phyloP scores from a whole-genome alignment of 1,140 invertebrate genomes.

The Nylanderia fulva region DNA sequence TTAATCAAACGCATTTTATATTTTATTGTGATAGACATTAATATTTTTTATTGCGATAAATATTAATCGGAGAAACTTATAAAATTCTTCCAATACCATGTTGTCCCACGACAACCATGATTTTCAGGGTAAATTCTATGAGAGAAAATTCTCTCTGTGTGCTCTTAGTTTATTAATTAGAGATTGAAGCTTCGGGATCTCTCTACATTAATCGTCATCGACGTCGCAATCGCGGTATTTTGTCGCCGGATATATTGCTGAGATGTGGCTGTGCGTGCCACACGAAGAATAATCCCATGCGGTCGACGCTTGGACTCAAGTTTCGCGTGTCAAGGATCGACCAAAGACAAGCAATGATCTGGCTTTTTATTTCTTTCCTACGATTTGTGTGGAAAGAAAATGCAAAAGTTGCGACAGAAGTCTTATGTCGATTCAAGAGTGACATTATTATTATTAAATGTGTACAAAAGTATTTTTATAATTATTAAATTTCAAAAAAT shows the following conservation, averaged over 20 bases:
- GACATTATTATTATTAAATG: neutral
- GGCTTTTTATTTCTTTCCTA: neutral
- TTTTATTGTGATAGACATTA: no score
- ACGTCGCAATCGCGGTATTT: slow-evolving; percentile 45
- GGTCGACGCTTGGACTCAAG: slow-evolving; percentile 57
- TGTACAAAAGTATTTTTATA: neutral
- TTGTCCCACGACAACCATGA: no score
- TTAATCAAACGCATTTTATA: no score
- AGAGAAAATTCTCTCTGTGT: no score
- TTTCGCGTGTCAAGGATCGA: slow-evolving; percentile 39
- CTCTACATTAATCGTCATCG: slow-evolving; percentile 15
- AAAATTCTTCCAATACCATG: no score
- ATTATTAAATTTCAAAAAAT: neutral
- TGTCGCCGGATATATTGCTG: slow-evolving; percentile 43
- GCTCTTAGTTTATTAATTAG: neutral
- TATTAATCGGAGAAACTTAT: no score
- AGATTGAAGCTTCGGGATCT: neutral
- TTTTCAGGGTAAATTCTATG: no score
- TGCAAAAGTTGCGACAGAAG: neutral
- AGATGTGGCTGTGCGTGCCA: slow-evolving; percentile 54
- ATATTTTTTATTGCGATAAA: no score
- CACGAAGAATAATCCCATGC: slow-evolving; percentile 73
- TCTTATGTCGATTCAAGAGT: neutral
- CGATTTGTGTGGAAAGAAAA: neutral
- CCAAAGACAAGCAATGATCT: neutral